Evolutionary conservation across 2,113 vertebrate species (phyloP).

Genomic region (Eonycteris spelaea): DNA sequence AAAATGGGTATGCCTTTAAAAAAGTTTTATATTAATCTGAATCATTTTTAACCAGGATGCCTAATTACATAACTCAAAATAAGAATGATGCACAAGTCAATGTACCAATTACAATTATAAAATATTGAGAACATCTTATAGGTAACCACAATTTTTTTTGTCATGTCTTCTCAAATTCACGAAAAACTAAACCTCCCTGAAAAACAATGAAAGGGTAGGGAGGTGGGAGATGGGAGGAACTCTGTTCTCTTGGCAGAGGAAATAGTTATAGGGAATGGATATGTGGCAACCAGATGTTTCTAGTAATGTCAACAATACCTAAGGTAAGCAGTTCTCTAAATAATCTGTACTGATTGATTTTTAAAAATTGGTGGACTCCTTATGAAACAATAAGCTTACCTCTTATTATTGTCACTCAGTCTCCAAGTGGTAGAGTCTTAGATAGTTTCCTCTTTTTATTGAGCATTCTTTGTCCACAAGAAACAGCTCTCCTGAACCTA

Average conservation of each 20-base stretch:
- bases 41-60: neutral
- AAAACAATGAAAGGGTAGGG: neutral
- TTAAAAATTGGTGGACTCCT: neutral
- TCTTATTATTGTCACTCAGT: neutral
- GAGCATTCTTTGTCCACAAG: neutral
- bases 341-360: neutral
- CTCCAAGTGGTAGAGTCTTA: neutral
- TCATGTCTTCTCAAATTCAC: neutral
- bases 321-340: neutral
- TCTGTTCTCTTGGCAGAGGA: neutral
- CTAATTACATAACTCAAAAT: neutral
- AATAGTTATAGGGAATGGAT: neutral
- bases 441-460: neutral
- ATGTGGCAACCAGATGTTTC: slow-evolving; percentile 28
- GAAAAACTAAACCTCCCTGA: neutral
- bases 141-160: neutral
- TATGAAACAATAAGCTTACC: neutral
- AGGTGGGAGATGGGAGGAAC: too few species aligned
- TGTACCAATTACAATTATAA: neutral
- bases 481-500: neutral
- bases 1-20: neutral
- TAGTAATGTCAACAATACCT: neutral
- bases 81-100: neutral
- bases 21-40: slow-evolving; percentile 1
- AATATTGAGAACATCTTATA: neutral